phyloP scores from a whole-genome alignment of 1,140 invertebrate genomes.

The Hylaeus anthracinus region DNA sequence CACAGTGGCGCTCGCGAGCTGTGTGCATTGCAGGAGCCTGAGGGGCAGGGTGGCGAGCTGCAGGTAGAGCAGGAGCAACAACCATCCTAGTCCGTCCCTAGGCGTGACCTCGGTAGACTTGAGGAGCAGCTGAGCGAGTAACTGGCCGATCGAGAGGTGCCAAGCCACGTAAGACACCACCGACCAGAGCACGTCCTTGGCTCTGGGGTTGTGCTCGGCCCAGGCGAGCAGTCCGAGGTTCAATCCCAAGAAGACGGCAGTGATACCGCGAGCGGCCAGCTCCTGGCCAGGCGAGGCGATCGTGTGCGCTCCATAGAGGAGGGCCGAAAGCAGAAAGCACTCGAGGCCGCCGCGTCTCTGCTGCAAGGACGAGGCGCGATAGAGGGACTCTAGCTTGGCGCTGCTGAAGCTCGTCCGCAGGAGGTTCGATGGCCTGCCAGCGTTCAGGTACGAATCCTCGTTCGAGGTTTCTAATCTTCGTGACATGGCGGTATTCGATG shows the following conservation, averaged over 20 bases:
- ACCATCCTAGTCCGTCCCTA: conserved; percentile 87
- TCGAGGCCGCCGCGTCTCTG: conserved; percentile 89
- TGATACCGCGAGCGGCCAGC: conserved; percentile 82
- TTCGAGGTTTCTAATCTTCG: conserved; percentile 73
- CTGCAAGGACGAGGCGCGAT: conserved; percentile 88
- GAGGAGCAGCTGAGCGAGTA: conserved; percentile 82
- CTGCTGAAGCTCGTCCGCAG: conserved; percentile 76
- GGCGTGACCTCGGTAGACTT: conserved; percentile 81
- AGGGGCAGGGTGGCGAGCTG: conserved; percentile 92
- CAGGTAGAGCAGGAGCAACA: conserved; percentile 90
- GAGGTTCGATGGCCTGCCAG: conserved; percentile 76
- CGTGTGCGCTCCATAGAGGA: conserved; percentile 86
- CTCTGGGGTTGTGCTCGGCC: conserved; percentile 76
- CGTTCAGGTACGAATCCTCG: conserved; percentile 78
- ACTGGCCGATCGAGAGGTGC: conserved; percentile 83
- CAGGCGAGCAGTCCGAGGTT: conserved; percentile 81
- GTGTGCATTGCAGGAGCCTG: conserved; percentile 84
- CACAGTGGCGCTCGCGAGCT: conserved; percentile 83
- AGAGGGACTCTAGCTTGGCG: conserved; percentile 85
- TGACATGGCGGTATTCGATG: conserved; percentile 27
- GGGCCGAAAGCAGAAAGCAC: conserved; percentile 86
- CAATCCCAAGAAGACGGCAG: conserved; percentile 80
- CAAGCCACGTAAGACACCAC: conserved; percentile 84
- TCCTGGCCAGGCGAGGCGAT: conserved; percentile 75
- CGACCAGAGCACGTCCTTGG: conserved; percentile 79